Base-by-base conservation (phyloP, 2,113 vertebrate genomes). In the Urocolius indicus region DNA sequence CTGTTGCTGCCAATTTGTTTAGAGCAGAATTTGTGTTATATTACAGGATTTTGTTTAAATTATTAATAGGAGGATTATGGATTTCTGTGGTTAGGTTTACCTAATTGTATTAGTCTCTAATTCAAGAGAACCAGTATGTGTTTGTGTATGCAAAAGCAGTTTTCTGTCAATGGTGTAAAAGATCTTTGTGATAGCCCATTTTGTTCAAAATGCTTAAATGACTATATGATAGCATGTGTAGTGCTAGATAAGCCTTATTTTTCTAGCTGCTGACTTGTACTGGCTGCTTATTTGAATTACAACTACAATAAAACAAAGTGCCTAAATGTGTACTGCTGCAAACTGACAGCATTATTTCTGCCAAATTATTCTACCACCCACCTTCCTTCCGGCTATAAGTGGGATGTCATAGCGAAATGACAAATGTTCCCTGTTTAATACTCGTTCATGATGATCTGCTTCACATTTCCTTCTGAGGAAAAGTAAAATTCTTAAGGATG, bases 391-490 rank as follows among this genome's bases (percentile, higher is more conserved):
- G 7, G 59, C 67, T 94, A 0, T 30, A 84, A 87, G 73, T 94
- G 90, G 86, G 69, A 86, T 89, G 84, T 79, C 79, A 77, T 75
- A 75, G 94, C 74, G 95, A 87, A 95, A 77, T 83, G 91, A 92
- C 85, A 95, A 59, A 84, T 3, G 13, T 80, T 89, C 72, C 14
- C 55, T 67, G 17, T 83, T 92, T 80, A 87, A 89, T 82, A 63
- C 38, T 93, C 69, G 26, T 66, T 94, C 73, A 75, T 54, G 36
- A 85, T 1, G 9, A 94, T 67, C 55, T 91, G 61, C 65, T 93
- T 86, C 79, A 67, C 41, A 43, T 85, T 94, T 79, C 16, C 48
- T 93, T 73, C 46, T 45, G 43, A 86, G 51, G 21, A 79, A 88
- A 94, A 90, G 11, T 51, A 43, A 72, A 87, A 69, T 62, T 81